Evolutionary conservation across 2,888 invertebrate genomes (phyloP), one percentile per base, ranked within the genome.

Genomic region (Schizaphis graminum): DNA sequence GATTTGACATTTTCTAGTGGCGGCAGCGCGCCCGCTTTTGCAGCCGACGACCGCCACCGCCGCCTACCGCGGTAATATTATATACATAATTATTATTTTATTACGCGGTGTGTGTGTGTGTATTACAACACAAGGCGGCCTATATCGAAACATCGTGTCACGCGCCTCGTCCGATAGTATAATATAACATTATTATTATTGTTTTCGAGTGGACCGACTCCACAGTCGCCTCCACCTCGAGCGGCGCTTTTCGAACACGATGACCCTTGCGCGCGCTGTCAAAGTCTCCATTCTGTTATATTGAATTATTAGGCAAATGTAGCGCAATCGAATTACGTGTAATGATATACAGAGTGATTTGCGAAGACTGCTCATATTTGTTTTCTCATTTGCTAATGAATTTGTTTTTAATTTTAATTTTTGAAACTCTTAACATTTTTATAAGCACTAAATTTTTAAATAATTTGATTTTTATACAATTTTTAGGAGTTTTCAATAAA

Each of bases 1-100:
- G 41, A 90, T 90, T 90, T 90, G 90, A 90, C 90, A 77, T 90
- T 90, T 90, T 90, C 90, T 90, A 90, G 90, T 90, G 90, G 89
- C 5, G 41, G 16, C 53, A 24, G 3, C 28, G 47, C 35, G 21
- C 35, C 35, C 77, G 35, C 21, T 77, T 77, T 77, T 35, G 77
- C 35, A 77, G 35, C 77, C 77, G 35, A 77, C 77, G 21, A 21
- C 35, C 35, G 5, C 77, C 77, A 21, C 35, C 35, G 21, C 21
- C 35, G 8, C 77, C 35, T 21, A 21, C 44, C 44, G 44, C 77
- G 21, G 28, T 47, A 47, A 86, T 86, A 13, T 77, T 77, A 35
- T 35, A 77, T 35, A 21, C 35, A 86, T 24, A 86, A 85, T 44
- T 26, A 85, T 85, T 26, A 85, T 85, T 35, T 3, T 85, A 85